Conservation (phyloP, 2,113 vertebrate genomes). For the Megaceryle maxima region DNA sequence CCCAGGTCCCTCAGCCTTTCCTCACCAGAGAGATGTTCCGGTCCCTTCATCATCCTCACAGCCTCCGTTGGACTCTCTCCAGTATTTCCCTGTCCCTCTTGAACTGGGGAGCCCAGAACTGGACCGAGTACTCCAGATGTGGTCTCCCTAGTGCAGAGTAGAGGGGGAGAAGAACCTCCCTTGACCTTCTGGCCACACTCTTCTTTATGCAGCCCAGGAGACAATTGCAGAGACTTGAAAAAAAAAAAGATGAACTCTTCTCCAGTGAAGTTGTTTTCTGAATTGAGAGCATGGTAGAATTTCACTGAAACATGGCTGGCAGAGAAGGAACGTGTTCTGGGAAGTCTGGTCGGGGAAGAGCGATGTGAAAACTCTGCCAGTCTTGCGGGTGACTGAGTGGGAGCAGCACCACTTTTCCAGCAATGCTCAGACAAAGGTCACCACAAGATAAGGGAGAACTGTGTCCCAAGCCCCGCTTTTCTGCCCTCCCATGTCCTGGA, state of each 20-base stretch:
- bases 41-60: too few species aligned
- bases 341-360: background rate
- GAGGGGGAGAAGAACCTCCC: too few species aligned
- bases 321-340: background rate
- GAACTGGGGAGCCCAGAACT: too few species aligned
- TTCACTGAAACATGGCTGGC: background rate
- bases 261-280: background rate
- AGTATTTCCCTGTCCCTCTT: too few species aligned
- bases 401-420: background rate
- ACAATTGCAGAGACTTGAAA: background rate
- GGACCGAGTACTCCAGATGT: too few species aligned
- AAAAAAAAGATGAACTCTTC: background rate
- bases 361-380: fast-evolving
- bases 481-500: fast-evolving
- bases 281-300: background rate
- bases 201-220: too few species aligned
- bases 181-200: too few species aligned
- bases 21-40: too few species aligned
- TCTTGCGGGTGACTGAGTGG: background rate
- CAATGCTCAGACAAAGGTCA: background rate
- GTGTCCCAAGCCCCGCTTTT: background rate
- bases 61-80: too few species aligned
- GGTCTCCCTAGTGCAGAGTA: too few species aligned
- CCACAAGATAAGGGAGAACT: background rate
- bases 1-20: too few species aligned